phyloP scores from a whole-genome alignment of 2,113 vertebrate genomes.

The Chunga burmeisteri region DNA sequence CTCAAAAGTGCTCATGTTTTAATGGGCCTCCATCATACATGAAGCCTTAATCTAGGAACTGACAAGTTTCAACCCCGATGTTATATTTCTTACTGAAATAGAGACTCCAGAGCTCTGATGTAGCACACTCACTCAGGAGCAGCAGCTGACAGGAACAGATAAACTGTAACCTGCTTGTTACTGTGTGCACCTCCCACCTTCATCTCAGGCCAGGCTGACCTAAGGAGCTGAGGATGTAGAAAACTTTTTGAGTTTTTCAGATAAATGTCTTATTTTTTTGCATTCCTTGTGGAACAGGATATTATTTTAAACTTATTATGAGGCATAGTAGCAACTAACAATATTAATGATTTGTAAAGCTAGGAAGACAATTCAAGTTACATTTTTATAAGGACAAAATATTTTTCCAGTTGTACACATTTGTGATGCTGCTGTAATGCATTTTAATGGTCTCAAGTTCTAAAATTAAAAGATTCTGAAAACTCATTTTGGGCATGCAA shows the following conservation, averaged over 20 bases:
- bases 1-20: conserved; percentile 39
- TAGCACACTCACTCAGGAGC: not conserved
- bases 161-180: not conserved
- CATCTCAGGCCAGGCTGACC: not conserved
- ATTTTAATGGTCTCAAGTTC: not conserved
- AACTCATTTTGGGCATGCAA: not conserved
- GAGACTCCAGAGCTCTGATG: conserved; percentile 17
- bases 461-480: not conserved
- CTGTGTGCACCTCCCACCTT: not conserved
- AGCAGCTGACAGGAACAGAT: conserved; percentile 20
- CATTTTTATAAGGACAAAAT: not conserved
- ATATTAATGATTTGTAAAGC: not conserved
- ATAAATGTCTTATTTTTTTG: not conserved
- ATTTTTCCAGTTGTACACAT: not conserved
- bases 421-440: not conserved
- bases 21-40: conserved; percentile 11
- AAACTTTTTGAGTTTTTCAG: not conserved
- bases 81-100: conserved; percentile 23
- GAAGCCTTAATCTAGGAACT: conserved; percentile 41
- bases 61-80: conserved; percentile 10
- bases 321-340: not conserved
- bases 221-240: not conserved
- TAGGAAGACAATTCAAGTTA: not conserved
- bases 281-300: not conserved
- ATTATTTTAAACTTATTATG: not conserved